phyloP scores from a whole-genome alignment of 2,797 vertebrate species.

The Parotocinclus haroldoi region DNA sequence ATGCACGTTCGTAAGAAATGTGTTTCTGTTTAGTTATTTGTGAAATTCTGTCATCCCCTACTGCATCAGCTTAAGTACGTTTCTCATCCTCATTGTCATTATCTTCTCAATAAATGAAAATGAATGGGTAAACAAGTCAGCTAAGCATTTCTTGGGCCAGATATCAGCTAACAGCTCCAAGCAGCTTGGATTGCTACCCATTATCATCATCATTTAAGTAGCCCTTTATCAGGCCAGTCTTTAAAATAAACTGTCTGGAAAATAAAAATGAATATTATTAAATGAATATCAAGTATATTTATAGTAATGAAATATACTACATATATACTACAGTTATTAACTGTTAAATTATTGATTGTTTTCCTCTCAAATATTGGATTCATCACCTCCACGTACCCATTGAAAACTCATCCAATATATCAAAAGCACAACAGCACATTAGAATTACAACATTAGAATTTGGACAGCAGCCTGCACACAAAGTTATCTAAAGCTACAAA shows the following conservation, averaged over 20 bases:
- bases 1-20: conserved; percentile 4
- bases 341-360: too few species aligned
- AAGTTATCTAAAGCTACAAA: neutral
- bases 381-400: neutral
- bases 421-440: neutral
- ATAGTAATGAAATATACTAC: too few species aligned
- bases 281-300: too few species aligned
- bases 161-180: conserved; percentile 15
- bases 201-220: too few species aligned
- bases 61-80: conserved; percentile 7
- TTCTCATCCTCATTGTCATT: neutral
- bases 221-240: too few species aligned
- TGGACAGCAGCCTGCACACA: neutral
- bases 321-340: too few species aligned
- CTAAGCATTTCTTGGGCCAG: conserved; percentile 9
- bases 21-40: conserved; percentile 17
- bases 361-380: too few species aligned
- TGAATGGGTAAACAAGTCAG: conserved; percentile 7
- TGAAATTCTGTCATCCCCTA: conserved; percentile 8
- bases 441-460: too few species aligned
- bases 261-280: too few species aligned
- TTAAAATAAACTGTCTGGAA: too few species aligned
- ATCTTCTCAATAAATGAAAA: conserved; percentile 16
- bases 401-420: conserved; percentile 6
- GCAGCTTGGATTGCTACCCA: too few species aligned